Base-by-base conservation (phyloP, 2,888 invertebrate species). In the Pollenia amentaria region DNA sequence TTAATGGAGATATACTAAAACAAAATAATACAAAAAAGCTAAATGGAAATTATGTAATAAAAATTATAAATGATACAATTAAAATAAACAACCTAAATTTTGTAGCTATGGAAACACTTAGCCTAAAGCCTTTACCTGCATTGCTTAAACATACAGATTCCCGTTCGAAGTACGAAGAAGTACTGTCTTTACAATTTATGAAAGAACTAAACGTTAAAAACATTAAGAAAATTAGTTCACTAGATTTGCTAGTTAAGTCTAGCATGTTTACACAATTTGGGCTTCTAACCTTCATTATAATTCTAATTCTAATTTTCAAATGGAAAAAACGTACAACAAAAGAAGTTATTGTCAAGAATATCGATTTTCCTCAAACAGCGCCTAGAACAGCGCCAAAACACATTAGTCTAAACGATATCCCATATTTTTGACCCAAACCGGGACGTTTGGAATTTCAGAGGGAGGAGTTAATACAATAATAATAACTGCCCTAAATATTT, bases 1-100 rank as follows among this genome's bases (percentile, higher is more conserved):
- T n/a, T n/a, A n/a, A n/a, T n/a, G n/a, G n/a, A n/a, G n/a, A n/a
- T n/a, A n/a, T n/a, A n/a, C n/a, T n/a, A n/a, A n/a, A n/a, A n/a
- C n/a, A n/a, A 51, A 79, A 70, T 62, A 60, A n/a, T n/a, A 21
- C 44, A 42, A 79, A 57, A 38, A 7, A 69, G 38, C 29, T 79
- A 62, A 69, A 40, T 16, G 60, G 69, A 29, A 57, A 18, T 38
- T 38, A 57, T 51, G 44, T 80, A 38, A 38, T 76, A 51, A 46
- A 29, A 29, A 29, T 29, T 29, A 29, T 29, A 29, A 29, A 64
- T 44, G 64, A 64, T 18, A 79, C 60, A 16, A 62, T 72, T 70
- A n/a, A 29, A 62, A n/a, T n/a, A n/a, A n/a, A 72, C 29, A 72
- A 80, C 12, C 18, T 80, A 80, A 72, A 12, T 62, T 80, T 80